Base-by-base conservation (phyloP, 1,140 invertebrate genomes). In the Telenomus remus region DNA sequence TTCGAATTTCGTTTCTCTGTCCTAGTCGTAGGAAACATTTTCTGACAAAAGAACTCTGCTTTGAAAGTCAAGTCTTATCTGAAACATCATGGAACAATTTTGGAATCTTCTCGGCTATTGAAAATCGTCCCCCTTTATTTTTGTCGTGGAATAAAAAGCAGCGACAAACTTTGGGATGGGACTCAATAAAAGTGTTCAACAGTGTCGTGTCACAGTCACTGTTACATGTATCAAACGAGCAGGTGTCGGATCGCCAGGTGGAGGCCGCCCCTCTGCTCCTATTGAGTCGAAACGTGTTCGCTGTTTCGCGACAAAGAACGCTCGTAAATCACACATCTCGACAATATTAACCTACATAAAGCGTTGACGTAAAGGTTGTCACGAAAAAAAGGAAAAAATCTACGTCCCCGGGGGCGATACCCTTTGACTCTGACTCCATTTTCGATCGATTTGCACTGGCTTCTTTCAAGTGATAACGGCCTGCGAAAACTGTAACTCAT, bases 261-360 rank as follows among this genome's bases (percentile, higher is more conserved):
- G 53, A 77, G n/a, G 15, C 37, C 39, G 50, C 56, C 68, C 54
- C 66, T 71, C 47, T 33, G 46, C 66, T 48, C 60, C 64, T 64
- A 64, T 65, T 49, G 59, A 14, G 50, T 49, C 60, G 37, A 56
- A 66, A 49, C 56, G 34, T 66, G 27, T 63, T 66, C 34, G 35
- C 43, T 4, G 37, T 33, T 13, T 33, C 19, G 43, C 64, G 48
- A 77, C 75, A 77, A 77, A 71, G 57, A 15, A 35, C 46, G 48
- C 59, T 66, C 69, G 68, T 77, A 72, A 77, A 77, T 77, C 75
- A 77, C 64, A 69, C 57, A 57, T 77, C 64, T 69, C 46, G 75
- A 77, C 68, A 77, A 72, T 72, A 77, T 77, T 77, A 72, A 77
- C 75, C 68, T 53, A 72, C 55, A 77, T 69, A 69, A 72, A 48